These are phyloP conservation scores for Sylvilagus floridanus DNA, from an alignment of 2,797 vertebrate species.

Conservation along the genomic window DNA sequence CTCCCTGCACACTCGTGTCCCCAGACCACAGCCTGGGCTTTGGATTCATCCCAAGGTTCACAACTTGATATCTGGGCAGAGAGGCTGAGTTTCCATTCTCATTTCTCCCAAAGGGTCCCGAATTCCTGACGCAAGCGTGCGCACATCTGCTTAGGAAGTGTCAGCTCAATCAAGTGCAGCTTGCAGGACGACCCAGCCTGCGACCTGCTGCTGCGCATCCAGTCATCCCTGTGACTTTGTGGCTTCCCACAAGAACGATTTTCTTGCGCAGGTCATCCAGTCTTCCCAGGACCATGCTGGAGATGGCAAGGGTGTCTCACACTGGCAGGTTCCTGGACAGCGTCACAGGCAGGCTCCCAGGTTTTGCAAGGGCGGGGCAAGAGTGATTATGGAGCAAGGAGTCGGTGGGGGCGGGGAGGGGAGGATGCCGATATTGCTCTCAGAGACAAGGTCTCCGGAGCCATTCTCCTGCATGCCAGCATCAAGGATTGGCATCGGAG, in stretches of 20 bases:
- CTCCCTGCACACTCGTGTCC: rapidly evolving
- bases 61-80: background rate
- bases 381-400: background rate
- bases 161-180: background rate
- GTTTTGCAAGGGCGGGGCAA: background rate
- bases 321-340: background rate
- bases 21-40: background rate
- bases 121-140: background rate
- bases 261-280: background rate
- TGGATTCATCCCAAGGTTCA: background rate
- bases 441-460: background rate
- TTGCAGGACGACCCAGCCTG: background rate
- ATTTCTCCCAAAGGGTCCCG: background rate
- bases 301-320: background rate
- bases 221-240: background rate
- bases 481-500: background rate
- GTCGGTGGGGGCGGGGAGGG: too few species aligned
- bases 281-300: background rate
- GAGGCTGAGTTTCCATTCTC: background rate
- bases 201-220: background rate
- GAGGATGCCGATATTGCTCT: background rate
- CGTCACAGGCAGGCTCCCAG: background rate
- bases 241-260: background rate
- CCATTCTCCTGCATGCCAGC: background rate
- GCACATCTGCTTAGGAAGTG: background rate